These are phyloP conservation scores for Pomatostomus ruficeps DNA, from an alignment of 2,113 vertebrate genomes.

Conservation along the genomic window DNA sequence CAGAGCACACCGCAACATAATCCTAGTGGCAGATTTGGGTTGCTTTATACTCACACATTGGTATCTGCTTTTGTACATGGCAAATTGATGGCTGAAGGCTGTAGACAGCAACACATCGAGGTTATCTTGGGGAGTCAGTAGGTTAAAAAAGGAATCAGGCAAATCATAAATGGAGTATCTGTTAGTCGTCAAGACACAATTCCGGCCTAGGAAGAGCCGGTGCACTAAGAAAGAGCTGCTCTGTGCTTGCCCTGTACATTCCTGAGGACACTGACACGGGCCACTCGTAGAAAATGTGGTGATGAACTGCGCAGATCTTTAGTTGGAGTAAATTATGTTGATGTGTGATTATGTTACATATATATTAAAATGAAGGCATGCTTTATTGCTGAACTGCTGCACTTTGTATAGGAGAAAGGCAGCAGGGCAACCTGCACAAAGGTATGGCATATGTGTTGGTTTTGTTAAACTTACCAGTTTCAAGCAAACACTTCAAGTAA, in stretches of 20 bases:
- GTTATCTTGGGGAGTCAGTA: neutral
- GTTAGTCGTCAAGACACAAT: neutral
- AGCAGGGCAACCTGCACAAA: neutral
- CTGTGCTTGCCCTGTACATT: neutral
- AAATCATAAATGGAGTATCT: neutral
- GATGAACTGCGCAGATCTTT: neutral
- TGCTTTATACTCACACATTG: neutral
- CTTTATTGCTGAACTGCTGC: neutral
- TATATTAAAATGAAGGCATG: neutral
- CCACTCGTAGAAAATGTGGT: neutral
- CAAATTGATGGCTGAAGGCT: neutral
- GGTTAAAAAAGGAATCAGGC: neutral
- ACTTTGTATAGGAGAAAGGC: neutral
- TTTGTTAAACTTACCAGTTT: neutral
- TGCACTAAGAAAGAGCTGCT: neutral
- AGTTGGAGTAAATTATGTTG: neutral
- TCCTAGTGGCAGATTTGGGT: neutral
- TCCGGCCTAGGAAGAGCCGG: neutral
- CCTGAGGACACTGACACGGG: neutral
- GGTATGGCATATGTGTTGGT: neutral
- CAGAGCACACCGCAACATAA: no score
- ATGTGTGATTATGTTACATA: neutral
- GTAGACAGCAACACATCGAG: neutral
- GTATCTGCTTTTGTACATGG: neutral
- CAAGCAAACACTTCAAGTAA: neutral